Conservation (phyloP, 2,113 vertebrate genomes). For the Phrynosoma platyrhinos region DNA sequence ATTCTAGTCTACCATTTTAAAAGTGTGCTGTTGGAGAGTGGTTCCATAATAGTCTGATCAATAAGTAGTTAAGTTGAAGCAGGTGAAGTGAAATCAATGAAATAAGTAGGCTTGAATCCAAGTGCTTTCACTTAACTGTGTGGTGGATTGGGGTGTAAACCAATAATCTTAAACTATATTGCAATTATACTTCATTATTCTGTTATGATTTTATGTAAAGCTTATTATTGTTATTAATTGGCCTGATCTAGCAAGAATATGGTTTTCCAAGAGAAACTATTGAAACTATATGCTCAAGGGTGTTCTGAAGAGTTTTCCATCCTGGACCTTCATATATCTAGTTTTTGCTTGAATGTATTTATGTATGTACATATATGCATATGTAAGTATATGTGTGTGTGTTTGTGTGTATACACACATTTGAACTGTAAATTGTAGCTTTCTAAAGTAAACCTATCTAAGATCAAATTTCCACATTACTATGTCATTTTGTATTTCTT, state of each 20-base stretch:
- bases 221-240: conserved; percentile 3
- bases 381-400: too few relatives aligned
- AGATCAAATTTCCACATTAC: background rate
- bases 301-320: background rate
- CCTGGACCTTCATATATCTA: accelerated
- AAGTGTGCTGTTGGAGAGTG: background rate
- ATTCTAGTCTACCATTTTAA: background rate
- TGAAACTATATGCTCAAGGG: background rate
- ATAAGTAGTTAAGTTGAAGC: conserved; percentile 18
- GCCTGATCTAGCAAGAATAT: background rate
- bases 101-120: conserved; percentile 10
- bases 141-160: conserved; percentile 1
- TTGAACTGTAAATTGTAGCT: background rate
- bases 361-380: too few relatives aligned
- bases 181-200: conserved; percentile 17
- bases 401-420: background rate
- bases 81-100: background rate
- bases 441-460: background rate
- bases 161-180: background rate
- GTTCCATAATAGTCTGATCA: conserved; percentile 2
- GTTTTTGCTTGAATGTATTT: background rate
- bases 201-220: conserved; percentile 3
- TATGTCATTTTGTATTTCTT: conserved; percentile 34
- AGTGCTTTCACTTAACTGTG: conserved; percentile 15
- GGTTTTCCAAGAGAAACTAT: background rate